phyloP scores from a whole-genome alignment of 2,113 vertebrate genomes.

The Cinclus cinclus region DNA sequence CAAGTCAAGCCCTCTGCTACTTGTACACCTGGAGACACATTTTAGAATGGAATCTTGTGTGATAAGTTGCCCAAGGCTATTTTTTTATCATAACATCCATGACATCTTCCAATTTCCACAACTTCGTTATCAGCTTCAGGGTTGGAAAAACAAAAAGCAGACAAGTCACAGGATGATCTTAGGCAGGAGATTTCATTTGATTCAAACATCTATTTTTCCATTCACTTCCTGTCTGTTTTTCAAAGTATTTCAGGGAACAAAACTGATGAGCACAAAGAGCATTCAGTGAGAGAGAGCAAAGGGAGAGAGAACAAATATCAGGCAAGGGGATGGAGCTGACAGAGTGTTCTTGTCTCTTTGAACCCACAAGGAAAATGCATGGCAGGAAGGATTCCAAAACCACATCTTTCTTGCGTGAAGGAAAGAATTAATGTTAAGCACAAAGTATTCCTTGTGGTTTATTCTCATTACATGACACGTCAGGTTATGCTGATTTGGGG shows the following conservation, averaged over 20 bases:
- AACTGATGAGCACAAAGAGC: constrained; percentile 19
- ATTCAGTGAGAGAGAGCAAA: neutral
- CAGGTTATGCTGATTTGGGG: constrained; percentile 46
- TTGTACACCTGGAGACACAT: neutral
- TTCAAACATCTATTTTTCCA: neutral
- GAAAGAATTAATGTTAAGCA: constrained; percentile 57
- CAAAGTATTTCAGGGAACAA: constrained; percentile 3
- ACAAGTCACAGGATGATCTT: neutral
- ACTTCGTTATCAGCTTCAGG: neutral
- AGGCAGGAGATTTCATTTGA: constrained; percentile 23
- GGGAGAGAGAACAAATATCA: neutral
- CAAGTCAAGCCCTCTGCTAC: neutral
- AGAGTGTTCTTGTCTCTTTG: neutral
- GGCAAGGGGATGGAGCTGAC: neutral
- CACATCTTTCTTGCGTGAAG: neutral
- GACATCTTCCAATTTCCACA: neutral
- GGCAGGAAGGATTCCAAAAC: neutral
- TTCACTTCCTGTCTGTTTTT: constrained; percentile 6
- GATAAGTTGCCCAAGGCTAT: neutral
- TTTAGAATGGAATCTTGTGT: neutral
- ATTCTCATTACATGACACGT: constrained; percentile 10
- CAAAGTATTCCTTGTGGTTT: constrained; percentile 68
- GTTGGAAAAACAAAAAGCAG: neutral
- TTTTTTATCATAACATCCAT: neutral
- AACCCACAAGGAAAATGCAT: neutral